Percentiles rank a stretch among this genome's conserved stretches.
Evolutionary conservation across 2,888 invertebrate species (phyloP).

Genomic region (Platynereis dumerilii): DNA sequence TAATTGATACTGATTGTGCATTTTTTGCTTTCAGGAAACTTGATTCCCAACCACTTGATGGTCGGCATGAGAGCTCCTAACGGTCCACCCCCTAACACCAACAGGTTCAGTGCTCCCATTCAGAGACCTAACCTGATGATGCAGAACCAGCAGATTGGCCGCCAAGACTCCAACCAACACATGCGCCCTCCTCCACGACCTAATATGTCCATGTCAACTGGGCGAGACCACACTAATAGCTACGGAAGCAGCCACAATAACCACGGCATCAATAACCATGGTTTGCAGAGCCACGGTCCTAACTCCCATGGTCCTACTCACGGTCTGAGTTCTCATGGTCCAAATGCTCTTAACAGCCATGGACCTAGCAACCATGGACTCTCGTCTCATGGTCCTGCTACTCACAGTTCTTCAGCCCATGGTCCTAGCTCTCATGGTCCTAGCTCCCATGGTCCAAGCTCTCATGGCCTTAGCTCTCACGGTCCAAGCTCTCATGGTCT

Average conservation of each 20-base stretch:
- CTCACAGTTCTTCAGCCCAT: conserved; percentile 26
- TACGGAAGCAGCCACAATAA: conserved; percentile 17
- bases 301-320: too few relatives aligned
- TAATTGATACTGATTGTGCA: too few relatives aligned
- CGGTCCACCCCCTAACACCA: not conserved
- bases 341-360: too few relatives aligned
- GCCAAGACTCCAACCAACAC: conserved; percentile 3
- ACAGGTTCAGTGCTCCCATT: conserved; percentile 10
- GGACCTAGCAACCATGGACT: too few relatives aligned
- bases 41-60: conserved; percentile 49
- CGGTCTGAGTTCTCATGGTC: too few relatives aligned
- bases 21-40: conserved; percentile 33
- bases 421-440: conserved; percentile 51
- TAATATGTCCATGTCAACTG: not conserved
- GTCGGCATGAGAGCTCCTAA: conserved; percentile 39
- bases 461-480: conserved; percentile 47
- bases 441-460: conserved; percentile 22
- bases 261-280: conserved; percentile 3
- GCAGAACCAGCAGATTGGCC: conserved; percentile 7
- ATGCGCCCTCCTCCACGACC: conserved; percentile 6
- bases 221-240: too few relatives aligned
- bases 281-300: too few relatives aligned
- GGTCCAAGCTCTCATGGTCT: conserved; percentile 38
- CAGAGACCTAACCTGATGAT: too few relatives aligned
- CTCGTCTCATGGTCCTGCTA: too few relatives aligned